A percentile compares a stretch with the other conserved stretches of the same genome.
phyloP scores from a whole-genome alignment of 2,797 vertebrate species.

The Hippoglossus hippoglossus region DNA sequence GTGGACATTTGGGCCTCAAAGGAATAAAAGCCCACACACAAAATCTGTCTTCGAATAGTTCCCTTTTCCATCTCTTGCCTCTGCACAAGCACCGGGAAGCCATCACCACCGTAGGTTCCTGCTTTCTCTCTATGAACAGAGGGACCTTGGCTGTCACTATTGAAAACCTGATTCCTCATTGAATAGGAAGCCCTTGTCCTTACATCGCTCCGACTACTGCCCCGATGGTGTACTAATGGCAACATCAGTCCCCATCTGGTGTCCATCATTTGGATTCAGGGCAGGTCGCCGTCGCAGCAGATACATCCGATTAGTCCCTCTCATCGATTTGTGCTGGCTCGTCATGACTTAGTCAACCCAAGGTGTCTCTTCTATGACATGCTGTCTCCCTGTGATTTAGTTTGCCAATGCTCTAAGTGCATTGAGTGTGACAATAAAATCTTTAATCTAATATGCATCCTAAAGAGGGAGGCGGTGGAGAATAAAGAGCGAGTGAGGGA shows the following conservation, averaged over 20 bases:
- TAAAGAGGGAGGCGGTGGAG: conserved; percentile 66
- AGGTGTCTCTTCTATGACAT: conserved; percentile 82
- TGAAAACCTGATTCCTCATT: conserved; percentile 64
- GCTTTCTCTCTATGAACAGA: conserved; percentile 42
- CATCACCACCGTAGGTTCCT: conserved; percentile 8
- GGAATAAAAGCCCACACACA: background rate
- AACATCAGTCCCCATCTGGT: conserved; percentile 75
- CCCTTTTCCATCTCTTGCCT: conserved; percentile 1
- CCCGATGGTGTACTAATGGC: conserved; percentile 78
- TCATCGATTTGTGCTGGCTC: conserved; percentile 81
- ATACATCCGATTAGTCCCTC: conserved; percentile 85
- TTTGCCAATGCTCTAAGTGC: conserved; percentile 81
- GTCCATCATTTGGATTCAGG: conserved; percentile 84
- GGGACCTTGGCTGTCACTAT: conserved; percentile 61
- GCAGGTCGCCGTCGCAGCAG: conserved; percentile 75
- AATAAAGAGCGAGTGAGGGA: conserved; percentile 57
- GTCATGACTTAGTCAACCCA: conserved; percentile 81
- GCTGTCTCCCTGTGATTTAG: conserved; percentile 78
- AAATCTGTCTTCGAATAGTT: background rate
- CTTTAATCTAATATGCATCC: conserved; percentile 82
- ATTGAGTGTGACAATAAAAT: conserved; percentile 83
- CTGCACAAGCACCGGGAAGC: conserved; percentile 19
- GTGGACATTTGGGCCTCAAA: conserved; percentile 1
- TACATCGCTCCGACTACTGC: conserved; percentile 60
- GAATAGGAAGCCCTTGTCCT: conserved; percentile 71